Evolutionary conservation across 2,113 vertebrate genomes (phyloP), one percentile per base, ranked within the genome.

Genomic region (Phrynosoma platyrhinos): DNA sequence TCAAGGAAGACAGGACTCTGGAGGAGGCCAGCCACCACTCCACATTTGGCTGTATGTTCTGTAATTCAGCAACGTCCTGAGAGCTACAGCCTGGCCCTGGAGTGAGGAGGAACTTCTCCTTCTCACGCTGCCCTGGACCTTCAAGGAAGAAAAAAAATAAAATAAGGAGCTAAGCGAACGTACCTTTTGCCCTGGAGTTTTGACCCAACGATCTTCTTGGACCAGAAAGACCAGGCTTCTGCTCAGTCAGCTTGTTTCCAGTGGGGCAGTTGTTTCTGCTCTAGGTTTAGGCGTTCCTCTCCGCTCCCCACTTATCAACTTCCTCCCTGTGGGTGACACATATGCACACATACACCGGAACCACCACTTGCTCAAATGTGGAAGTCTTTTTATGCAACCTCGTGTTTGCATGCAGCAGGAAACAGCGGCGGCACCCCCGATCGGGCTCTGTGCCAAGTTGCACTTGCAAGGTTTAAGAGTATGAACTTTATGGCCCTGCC

Each of bases 321-420:
- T 89, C 88, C 88, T 89, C 77, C 42, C 69, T 53, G 77, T 14
- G 9, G 23, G 69, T 78, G 68, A 75, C 69, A 80, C 79, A 79
- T 5, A n/a, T 2, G 27, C 52, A 21, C 53, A 80, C 32, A 62
- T 62, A 4, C 32, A 52, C 42, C 52, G 40, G 69, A 74, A 84
- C 71, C 23, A n/a, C 52, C 66, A 21, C 69, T 80, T 74, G 69
- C 83, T 83, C 47, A 87, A 87, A 53, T 27, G 62, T 77, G 42
- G 53, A 83, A 12, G 72, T 76, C 72, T 68, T 40, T 30, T 12
- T 84, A 21, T 64, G 36, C 55, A 77, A 47, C 42, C 40, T 77
- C 47, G 5, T 36, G 42, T 69, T 74, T 72, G 86, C 78, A 40
- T 53, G 55, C 32, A 5, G 30, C 30, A 53, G 83, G 76, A 74